Base-by-base conservation (phyloP, 2,113 vertebrate species). In the Tretioscincus oriximinensis region DNA sequence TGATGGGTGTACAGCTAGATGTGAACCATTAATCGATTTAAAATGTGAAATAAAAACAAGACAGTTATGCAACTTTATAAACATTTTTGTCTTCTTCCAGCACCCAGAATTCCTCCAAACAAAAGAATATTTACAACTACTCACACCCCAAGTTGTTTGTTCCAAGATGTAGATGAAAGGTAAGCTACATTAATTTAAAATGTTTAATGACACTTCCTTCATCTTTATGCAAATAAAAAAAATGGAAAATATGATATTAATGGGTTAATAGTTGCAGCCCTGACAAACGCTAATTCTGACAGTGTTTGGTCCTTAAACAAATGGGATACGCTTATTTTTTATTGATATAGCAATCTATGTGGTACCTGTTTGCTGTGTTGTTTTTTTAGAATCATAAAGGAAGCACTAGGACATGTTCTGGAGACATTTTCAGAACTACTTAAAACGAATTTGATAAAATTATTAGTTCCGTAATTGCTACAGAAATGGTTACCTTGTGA, bases 91-190 rank as follows among this genome's bases (percentile, higher is more conserved):
- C 84, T 47, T 60, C 9, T 87, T 84, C 77, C 87, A 99, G 98
- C 97, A 41, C 97, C 97, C 67, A 96, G 97, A 91, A 99, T 99
- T 91, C 98, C 98, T 73, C 95, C 97, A 2, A 97, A 98, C 90
- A 99, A 99, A 92, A 96, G 97, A 60, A 95, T 99, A 84, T 99
- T 99, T 87, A 99, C 98, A 18, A 99, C 98, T 9, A 99, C 97
- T 0, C 98, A 99, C 85, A 97, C 98, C 1, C 97, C 98, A 0
- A 97, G 94, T 81, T 99, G 98, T 89, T 91, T 99, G 76, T 98
- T 99, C 92, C 98, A 98, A 94, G 97, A 98, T 78, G 95, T 99
- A 51, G 98, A 99, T 66, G 97, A 98, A 88, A 96, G 97, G 98
- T 98, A 85, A 94, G 76, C 20, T 0, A 8, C 1, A 58, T 58